Evolutionary conservation across 2,888 invertebrate species (phyloP).

Genomic region (Zele albiditarsus): DNA sequence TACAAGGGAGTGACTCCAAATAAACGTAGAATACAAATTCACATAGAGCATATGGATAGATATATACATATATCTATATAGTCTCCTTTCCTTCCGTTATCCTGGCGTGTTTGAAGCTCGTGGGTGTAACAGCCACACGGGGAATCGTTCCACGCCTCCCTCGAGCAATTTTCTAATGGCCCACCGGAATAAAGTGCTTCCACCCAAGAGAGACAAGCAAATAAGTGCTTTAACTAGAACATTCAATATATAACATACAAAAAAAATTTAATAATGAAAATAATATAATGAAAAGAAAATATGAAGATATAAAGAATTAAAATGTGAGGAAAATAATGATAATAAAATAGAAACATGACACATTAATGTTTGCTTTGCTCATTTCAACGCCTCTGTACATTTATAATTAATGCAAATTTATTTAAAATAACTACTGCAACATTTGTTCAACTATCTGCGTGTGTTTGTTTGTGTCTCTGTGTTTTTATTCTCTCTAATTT

Average conservation of each 20-base stretch:
- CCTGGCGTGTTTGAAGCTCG: constrained; percentile 24
- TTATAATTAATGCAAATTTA: constrained; percentile 23
- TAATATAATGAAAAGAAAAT: neutral
- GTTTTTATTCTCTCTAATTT: neutral
- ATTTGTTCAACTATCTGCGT: neutral
- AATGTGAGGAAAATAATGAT: neutral
- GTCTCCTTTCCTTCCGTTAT: constrained; percentile 36
- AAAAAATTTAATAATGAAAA: neutral
- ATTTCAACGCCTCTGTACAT: constrained; percentile 4
- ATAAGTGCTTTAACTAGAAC: constrained; percentile 34
- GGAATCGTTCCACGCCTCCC: constrained; percentile 42
- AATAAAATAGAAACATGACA: neutral
- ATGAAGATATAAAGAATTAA: neutral
- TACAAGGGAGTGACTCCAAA: constrained; percentile 17
- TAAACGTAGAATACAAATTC: constrained; percentile 23
- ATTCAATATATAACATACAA: constrained; percentile 1
- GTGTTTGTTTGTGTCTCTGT: neutral
- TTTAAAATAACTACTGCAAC: neutral
- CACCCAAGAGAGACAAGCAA: constrained; percentile 39
- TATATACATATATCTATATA: constrained; percentile 20
- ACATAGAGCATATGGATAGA: constrained; percentile 5
- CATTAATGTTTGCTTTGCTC: neutral
- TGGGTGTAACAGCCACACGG: constrained; percentile 37
- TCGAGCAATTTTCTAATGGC: constrained; percentile 58
- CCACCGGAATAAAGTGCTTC: constrained; percentile 35